phyloP scores from a whole-genome alignment of 2,113 vertebrate species.

The Emydura subglobosa region DNA sequence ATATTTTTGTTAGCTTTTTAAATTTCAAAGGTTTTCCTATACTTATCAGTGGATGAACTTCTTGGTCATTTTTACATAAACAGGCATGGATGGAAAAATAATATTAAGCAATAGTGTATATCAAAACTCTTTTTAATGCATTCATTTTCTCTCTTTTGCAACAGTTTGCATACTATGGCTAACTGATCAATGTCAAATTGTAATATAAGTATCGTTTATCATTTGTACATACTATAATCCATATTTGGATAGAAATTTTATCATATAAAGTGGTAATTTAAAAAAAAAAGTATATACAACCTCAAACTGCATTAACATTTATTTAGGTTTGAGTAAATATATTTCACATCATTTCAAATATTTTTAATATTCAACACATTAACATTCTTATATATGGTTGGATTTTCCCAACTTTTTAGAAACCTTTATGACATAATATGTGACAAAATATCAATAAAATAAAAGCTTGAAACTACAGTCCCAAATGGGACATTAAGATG shows the following conservation, averaged over 20 bases:
- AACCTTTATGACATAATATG: slow-evolving; percentile 26
- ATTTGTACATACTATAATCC: not conserved
- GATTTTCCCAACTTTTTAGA: slow-evolving; percentile 13
- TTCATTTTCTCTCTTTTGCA: slow-evolving; percentile 38
- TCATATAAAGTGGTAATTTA: not conserved
- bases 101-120: slow-evolving; percentile 39
- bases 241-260: slow-evolving; percentile 16
- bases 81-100: slow-evolving; percentile 38
- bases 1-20: slow-evolving; percentile 29
- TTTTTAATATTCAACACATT: not conserved
- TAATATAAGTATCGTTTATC: not conserved
- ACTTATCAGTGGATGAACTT: slow-evolving; percentile 23
- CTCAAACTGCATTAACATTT: not conserved
- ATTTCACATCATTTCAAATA: not conserved
- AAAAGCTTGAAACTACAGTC: slow-evolving; percentile 23
- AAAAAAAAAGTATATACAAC: slow-evolving; percentile 8
- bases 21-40: slow-evolving; percentile 23
- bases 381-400: not conserved
- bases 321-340: not conserved
- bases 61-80: slow-evolving; percentile 34
- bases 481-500: slow-evolving; percentile 28
- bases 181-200: not conserved
- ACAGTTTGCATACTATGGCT: slow-evolving; percentile 16
- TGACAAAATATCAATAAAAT: slow-evolving; percentile 39
- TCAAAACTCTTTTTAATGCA: slow-evolving; percentile 16